Evolutionary conservation across 2,113 vertebrate genomes (phyloP), one percentile per base, ranked within the genome.

Genomic region (Galeopterus variegatus): DNA sequence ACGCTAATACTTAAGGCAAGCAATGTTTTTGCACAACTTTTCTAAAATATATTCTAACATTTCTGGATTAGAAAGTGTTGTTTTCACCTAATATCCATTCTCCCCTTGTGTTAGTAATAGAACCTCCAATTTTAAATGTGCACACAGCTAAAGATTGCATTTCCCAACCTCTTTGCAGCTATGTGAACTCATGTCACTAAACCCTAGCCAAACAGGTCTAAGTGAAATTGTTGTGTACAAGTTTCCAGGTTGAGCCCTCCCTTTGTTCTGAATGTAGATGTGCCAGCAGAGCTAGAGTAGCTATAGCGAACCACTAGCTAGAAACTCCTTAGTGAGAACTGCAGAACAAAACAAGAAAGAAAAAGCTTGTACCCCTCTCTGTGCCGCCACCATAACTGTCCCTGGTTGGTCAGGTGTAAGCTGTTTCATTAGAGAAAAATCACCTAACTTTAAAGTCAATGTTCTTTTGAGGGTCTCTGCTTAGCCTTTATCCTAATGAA

Each of bases 251-350:
- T 82, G 62, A 50, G 8, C 23, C 19, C 10, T 19, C 14, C 13
- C 1, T 24, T 65, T n/a, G 48, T 58, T 15, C 36, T 52, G 31
- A 60, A 52, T n/a, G 13, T 19, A 48, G 24, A 52, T 48, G 24
- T 10, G 0, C 2, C 18, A n/a, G 12, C 6, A 79, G 19, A 58
- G 36, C 6, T 54, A 23, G 50, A 12, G 9, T 1, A 62, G 3
- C 33, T 19, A 9, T 4, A 17, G 28, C 19, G 21, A 92, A 62
- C 2, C 5, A 26, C 45, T 6, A 24, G 11, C 15, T 45, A 19
- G 6, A 36, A 84, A 58, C 6, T 50, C 5, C 2, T n/a, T 65
- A 0, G 14, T 54, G 18, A 87, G 12, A 83, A 84, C 2, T 12
- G 9, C 2, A 36, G 13, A 84, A 56, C 1, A 14, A 67, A 33